Conservation (phyloP, 2,113 vertebrate species). For the Anguilla rostrata region DNA sequence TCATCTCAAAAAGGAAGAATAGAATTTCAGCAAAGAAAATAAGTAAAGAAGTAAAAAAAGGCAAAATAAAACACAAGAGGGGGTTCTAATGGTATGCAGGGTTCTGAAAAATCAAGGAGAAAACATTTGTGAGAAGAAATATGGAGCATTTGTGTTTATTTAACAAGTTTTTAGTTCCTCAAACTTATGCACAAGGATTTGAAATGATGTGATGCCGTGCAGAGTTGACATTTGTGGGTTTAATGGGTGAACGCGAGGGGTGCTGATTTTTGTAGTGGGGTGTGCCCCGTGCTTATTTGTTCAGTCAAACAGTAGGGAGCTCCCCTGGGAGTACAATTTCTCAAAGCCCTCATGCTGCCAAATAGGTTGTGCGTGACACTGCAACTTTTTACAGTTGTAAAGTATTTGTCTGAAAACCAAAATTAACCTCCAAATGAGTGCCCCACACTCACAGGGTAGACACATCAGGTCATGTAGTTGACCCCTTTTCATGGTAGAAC, state of each 20-base stretch:
- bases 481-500: neutral
- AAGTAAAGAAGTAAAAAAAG: neutral
- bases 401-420: neutral
- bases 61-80: neutral
- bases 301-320: slow-evolving; percentile 16
- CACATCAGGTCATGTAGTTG: neutral
- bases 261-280: neutral
- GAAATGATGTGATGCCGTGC: slow-evolving; percentile 24
- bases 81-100: neutral
- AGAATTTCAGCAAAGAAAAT: neutral
- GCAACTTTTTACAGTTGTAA: neutral
- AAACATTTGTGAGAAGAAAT: neutral
- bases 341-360: neutral
- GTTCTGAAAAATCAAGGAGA: slow-evolving; percentile 1
- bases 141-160: slow-evolving; percentile 5
- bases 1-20: neutral
- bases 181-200: neutral
- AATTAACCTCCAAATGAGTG: slow-evolving; percentile 18
- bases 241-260: slow-evolving; percentile 24
- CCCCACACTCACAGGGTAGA: neutral
- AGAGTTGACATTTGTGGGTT: slow-evolving; percentile 24
- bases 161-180: slow-evolving; percentile 8
- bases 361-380: slow-evolving; percentile 2
- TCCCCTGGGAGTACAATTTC: neutral
- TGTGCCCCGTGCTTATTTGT: neutral